A percentile compares a stretch with the other conserved stretches of the same genome.
Conservation (phyloP, 2,888 invertebrate genomes). For the Pyrrhosoma nymphula region DNA sequence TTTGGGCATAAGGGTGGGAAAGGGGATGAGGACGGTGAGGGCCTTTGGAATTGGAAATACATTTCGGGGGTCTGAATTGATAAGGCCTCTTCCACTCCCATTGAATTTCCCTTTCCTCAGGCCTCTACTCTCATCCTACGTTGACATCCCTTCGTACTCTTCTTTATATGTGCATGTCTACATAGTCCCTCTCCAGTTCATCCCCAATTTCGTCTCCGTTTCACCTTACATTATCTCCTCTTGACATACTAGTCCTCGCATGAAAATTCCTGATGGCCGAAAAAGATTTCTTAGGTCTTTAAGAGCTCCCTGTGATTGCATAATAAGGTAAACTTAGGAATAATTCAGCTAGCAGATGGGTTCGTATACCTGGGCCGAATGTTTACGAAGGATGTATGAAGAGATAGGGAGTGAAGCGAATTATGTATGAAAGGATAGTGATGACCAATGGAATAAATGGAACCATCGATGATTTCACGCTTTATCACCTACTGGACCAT, state of each 20-base stretch:
- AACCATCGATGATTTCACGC: too few species aligned
- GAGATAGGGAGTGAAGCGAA: background rate
- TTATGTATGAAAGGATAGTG: background rate
- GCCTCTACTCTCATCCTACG: background rate
- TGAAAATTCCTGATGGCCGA: background rate
- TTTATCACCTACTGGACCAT: too few species aligned
- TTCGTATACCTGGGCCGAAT: too few species aligned
- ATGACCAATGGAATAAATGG: too few species aligned
- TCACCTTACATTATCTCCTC: background rate
- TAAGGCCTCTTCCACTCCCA: background rate
- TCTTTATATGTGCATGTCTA: background rate
- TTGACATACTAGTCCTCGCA: background rate
- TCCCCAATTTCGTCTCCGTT: background rate
- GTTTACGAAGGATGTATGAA: background rate
- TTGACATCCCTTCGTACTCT: background rate
- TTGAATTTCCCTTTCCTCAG: background rate
- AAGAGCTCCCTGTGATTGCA: background rate
- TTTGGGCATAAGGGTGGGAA: background rate
- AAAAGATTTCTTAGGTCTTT: background rate
- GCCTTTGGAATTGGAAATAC: background rate
- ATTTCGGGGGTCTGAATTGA: background rate
- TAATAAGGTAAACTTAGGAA: background rate
- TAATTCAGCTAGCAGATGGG: background rate
- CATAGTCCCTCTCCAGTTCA: background rate
- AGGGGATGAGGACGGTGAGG: background rate